Base-by-base conservation (phyloP, 2,888 invertebrate species). In the Galerucella nymphaeae region DNA sequence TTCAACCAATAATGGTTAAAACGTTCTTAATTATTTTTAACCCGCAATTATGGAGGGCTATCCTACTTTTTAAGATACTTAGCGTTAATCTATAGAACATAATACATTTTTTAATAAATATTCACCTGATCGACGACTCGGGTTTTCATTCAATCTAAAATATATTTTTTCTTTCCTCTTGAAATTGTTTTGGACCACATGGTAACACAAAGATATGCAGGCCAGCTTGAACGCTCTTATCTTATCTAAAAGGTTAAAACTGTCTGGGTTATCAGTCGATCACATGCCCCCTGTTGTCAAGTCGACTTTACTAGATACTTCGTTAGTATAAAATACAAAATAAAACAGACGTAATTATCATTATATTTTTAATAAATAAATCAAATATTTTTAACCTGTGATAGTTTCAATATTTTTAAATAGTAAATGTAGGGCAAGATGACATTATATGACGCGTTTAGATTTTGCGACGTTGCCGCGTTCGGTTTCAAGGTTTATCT, bases 221-320 rank as follows among this genome's bases (percentile, higher is more conserved):
- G 72, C 71, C 73, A 72, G 74, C 55, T 70, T 63, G 74, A 68
- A 65, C 41, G 38, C 62, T 72, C 73, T 78, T 80, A 80, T 79
- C 80, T 83, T 83, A 83, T 83, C 83, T 75, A 42, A 75, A 79
- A 78, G 74, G 80, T 81, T 81, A 78, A 79, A 81, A 81, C 77
- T 72, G 78, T 77, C 78, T 38, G 83, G 82, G 83, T 83, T 84
- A 83, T 83, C 83, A 78, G 76, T 79, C 80, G 82, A 83, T 83
- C 83, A 80, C 81, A 82, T 81, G 82, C 76, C 80, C 82, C 79
- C 76, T 78, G 83, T 84, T 83, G 83, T 82, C 84, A 83, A 79
- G 80, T 76, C 70, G 42, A 62, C 61, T 16, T 53, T n/a, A 42
- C 18, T 62, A 30, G 61, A 62, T 62, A 16, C 4, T 42, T 62